Base-by-base conservation (phyloP, 2,113 vertebrate genomes). In the Salminus brasiliensis region DNA sequence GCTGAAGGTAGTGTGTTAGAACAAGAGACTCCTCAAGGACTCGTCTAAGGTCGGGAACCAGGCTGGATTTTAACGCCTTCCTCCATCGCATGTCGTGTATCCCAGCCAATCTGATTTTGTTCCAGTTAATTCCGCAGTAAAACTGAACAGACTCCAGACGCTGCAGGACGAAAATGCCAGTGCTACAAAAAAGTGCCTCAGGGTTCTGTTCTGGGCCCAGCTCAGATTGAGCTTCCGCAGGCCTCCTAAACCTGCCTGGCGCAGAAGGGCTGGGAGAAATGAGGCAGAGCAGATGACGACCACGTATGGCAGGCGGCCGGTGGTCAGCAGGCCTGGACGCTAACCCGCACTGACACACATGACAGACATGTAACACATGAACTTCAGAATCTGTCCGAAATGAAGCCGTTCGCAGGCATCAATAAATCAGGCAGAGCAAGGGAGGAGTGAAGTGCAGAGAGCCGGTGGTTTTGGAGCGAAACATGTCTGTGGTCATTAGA, bases 401-500 rank as follows among this genome's bases (percentile, higher is more conserved):
- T n/a, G n/a, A 25, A 5, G 8, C 23, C 1, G 23, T 55, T 55
- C n/a, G 23, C n/a, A 25, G n/a, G 52, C 11, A 25, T 23, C n/a
- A 25, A 16, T 43, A 21, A 65, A 32, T 34, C 16, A 65, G n/a
- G n/a, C n/a, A 69, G 30, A 23, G 76, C 71, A 6, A 81, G n/a
- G 52, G 52, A 72, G 15, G 18, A 16, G 30, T 62, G 23, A 52
- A 66, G 29, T 16, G 45, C 71, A 52, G 34, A 52, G 55, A 67
- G 59, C 29, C 9, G 27, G 21, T 2, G 10, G 47, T 36, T 81
- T 73, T 57, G 55, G n/a, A 63, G 27, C 39, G 60, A 63, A 72
- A 23, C 41, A 59, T 25, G 16, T 18, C 55, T 72, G 49, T 13
- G 69, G 60, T 78, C 62, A 52, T 66, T 65, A 55, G 34, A 79